Percentiles rank a stretch among this genome's conserved stretches.
Conservation (phyloP, 2,113 vertebrate genomes). For the Parus major region DNA sequence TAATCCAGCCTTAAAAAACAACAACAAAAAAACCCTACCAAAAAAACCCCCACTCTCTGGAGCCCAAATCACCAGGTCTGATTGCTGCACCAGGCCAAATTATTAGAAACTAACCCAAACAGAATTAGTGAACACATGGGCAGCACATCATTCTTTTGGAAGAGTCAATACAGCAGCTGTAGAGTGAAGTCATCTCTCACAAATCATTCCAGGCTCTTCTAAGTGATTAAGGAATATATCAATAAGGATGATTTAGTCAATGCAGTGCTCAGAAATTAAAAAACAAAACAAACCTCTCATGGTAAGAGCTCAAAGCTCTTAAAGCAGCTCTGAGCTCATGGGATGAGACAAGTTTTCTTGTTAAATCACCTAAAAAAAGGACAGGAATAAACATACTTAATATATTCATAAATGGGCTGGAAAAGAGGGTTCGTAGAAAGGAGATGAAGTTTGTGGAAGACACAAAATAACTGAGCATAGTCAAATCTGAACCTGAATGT, state of each 20-base stretch:
- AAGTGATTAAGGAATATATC: conserved; percentile 6
- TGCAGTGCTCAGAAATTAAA: not conserved
- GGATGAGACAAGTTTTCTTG: not conserved
- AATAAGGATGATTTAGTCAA: not conserved
- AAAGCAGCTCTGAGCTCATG: not conserved
- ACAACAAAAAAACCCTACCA: not conserved
- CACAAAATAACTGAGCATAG: not conserved
- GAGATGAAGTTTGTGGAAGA: not conserved
- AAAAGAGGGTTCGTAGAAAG: not conserved
- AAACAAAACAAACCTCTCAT: not conserved
- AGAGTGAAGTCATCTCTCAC: not conserved
- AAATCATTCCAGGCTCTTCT: not conserved
- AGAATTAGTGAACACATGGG: not conserved
- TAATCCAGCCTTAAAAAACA: not conserved
- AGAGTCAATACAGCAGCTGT: not conserved
- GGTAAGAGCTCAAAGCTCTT: not conserved
- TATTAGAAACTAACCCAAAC: not conserved
- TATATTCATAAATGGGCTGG: not conserved
- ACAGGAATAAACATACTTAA: not conserved
- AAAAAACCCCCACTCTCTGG: not conserved
- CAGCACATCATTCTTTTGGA: not conserved
- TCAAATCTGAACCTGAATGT: not conserved
- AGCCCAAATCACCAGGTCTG: not conserved
- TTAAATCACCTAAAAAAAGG: not conserved
- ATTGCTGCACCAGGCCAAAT: not conserved